phyloP scores from a whole-genome alignment of 2,797 vertebrate species.

The Etheostoma nigrum region DNA sequence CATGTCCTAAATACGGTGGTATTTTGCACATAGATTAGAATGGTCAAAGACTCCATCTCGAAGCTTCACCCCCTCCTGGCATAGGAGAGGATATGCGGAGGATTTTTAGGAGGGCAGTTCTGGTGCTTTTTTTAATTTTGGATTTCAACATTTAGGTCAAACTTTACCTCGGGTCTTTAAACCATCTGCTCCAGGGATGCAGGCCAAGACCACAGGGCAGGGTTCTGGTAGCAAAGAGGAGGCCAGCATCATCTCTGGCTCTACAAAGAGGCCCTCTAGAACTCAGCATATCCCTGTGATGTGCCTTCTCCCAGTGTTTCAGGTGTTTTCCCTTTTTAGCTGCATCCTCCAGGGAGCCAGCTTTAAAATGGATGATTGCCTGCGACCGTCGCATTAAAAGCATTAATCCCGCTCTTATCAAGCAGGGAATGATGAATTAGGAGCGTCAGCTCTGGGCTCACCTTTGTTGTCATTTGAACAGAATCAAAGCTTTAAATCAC shows the following conservation, averaged over 20 bases:
- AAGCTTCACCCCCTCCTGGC: slow-evolving; percentile 48
- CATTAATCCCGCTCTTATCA: slow-evolving; percentile 88
- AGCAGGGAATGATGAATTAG: slow-evolving; percentile 86
- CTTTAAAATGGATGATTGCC: slow-evolving; percentile 86
- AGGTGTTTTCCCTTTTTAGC: slow-evolving; percentile 84
- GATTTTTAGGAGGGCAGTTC: slow-evolving; percentile 48
- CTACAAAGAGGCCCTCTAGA: slow-evolving; percentile 58
- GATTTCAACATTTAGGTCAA: slow-evolving; percentile 84
- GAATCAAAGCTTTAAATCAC: slow-evolving; percentile 89
- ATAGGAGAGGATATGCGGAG: slow-evolving; percentile 31
- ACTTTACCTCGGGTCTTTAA: slow-evolving; percentile 80
- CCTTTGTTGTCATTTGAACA: slow-evolving; percentile 88
- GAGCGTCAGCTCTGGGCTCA: slow-evolving; percentile 83
- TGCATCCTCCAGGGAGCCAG: slow-evolving; percentile 77
- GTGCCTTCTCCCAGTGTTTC: slow-evolving; percentile 76
- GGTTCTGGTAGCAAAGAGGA: slow-evolving; percentile 63
- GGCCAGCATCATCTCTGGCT: slow-evolving; percentile 48
- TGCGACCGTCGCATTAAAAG: slow-evolving; percentile 83
- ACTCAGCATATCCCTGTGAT: slow-evolving; percentile 62
- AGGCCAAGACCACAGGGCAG: slow-evolving; percentile 81
- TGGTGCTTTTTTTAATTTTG: slow-evolving; percentile 65
- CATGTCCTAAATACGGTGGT: slow-evolving; percentile 66
- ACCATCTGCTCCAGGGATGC: slow-evolving; percentile 85
- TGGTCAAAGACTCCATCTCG: slow-evolving; percentile 51
- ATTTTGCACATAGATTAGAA: slow-evolving; percentile 53